Percentiles rank a stretch among this genome's conserved stretches.
phyloP scores from a whole-genome alignment of 1,140 invertebrate species.

The Aphidius gifuensis region DNA sequence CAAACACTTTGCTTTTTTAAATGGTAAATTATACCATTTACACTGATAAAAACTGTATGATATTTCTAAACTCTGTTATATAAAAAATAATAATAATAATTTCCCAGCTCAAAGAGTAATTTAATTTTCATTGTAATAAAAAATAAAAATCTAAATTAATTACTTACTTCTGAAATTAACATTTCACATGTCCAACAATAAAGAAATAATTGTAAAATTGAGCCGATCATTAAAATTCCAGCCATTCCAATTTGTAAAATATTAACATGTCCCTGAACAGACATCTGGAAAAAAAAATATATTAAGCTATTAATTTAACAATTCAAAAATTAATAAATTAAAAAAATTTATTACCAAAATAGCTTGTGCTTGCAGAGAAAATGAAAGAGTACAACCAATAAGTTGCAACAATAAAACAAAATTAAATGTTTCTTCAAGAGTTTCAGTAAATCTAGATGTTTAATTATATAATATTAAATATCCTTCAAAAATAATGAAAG shows the following conservation, averaged over 20 bases:
- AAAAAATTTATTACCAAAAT: no score
- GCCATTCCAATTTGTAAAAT: not conserved
- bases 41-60: constrained; percentile 34
- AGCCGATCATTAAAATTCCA: no score
- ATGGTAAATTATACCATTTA: constrained; percentile 36
- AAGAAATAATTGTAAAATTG: no score
- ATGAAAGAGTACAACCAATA: constrained; percentile 18
- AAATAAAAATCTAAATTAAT: no score
- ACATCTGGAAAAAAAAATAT: not conserved
- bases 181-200: no score
- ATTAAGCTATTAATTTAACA: no score
- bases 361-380: constrained; percentile 30
- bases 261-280: not conserved
- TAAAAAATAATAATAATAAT: constrained; percentile 7
- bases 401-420: constrained; percentile 26
- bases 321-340: no score
- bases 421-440: constrained; percentile 43
- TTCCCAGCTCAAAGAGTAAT: not conserved
- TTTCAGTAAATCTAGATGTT: constrained; percentile 35
- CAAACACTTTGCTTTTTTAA: constrained; percentile 26
- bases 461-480: not conserved
- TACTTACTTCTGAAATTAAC: no score
- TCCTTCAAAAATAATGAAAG: no score
- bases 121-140: not conserved
- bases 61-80: constrained; percentile 32